Conservation (phyloP, 2,797 vertebrate genomes). For the Mormyrus proboscirostris region DNA sequence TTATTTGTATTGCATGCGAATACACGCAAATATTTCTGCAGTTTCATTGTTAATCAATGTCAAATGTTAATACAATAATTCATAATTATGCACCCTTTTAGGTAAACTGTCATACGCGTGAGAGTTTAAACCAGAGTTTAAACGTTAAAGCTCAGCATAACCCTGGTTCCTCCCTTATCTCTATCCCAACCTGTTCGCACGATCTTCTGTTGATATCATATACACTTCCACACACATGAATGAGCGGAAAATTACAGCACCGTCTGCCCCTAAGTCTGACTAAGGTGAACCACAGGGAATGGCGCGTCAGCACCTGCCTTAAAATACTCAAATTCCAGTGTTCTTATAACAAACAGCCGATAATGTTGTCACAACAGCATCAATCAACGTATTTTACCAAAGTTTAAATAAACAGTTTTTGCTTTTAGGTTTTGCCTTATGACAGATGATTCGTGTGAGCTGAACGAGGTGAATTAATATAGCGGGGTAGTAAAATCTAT, state of each 20-base stretch:
- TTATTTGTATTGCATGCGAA: not conserved
- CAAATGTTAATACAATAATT: not conserved
- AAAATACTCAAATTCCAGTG: not conserved
- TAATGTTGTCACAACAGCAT: not conserved
- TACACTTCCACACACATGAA: constrained; percentile 57
- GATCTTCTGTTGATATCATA: constrained; percentile 46
- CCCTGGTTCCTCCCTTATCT: not conserved
- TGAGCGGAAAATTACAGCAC: constrained; percentile 53
- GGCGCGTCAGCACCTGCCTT: not conserved
- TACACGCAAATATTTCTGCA: not conserved
- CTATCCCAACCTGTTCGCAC: constrained; percentile 13
- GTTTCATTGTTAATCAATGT: not conserved
- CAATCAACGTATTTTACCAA: not conserved
- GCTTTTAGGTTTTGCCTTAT: not conserved
- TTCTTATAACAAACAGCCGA: constrained; percentile 2
- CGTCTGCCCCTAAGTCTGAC: constrained; percentile 49
- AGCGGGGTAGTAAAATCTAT: not conserved
- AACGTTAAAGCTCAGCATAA: not conserved
- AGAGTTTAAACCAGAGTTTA: no score
- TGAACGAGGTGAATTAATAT: not conserved
- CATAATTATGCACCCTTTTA: not conserved
- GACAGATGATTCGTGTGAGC: not conserved
- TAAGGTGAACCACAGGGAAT: constrained; percentile 34
- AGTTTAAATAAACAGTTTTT: not conserved
- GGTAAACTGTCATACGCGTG: not conserved